Evolutionary conservation across 2,888 invertebrate species (phyloP).

Genomic region (Standfussiana lucernea): DNA sequence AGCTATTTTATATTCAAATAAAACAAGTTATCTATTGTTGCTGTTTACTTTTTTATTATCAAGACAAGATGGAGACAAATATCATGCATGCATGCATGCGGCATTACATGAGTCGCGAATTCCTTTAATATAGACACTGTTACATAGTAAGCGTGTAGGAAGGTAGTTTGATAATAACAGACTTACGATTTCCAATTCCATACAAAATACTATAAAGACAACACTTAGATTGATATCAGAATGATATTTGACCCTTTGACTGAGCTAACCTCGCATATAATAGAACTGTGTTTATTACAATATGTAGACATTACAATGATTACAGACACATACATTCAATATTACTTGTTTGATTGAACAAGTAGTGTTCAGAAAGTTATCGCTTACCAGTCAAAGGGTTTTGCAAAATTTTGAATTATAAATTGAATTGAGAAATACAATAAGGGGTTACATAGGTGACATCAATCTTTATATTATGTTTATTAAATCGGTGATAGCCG

Average conservation of each 20-base stretch:
- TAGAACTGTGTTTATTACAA: slow-evolving; percentile 15
- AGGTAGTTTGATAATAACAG: slow-evolving; percentile 31
- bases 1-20: slow-evolving; percentile 49
- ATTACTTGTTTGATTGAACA: neutral
- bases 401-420: slow-evolving; percentile 29
- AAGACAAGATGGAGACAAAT: slow-evolving; percentile 58
- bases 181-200: slow-evolving; percentile 34
- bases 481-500: slow-evolving; percentile 40
- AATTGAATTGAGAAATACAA: slow-evolving; percentile 35
- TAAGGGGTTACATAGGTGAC: slow-evolving; percentile 32
- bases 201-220: slow-evolving; percentile 53
- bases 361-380: neutral
- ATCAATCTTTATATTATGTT: slow-evolving; percentile 39
- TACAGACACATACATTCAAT: slow-evolving; percentile 5
- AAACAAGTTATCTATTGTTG: slow-evolving; percentile 63
- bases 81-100: slow-evolving; percentile 47
- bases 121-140: slow-evolving; percentile 31
- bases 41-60: slow-evolving; percentile 66
- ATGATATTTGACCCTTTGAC: slow-evolving; percentile 45
- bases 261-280: slow-evolving; percentile 7
- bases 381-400: slow-evolving; percentile 26
- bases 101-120: slow-evolving; percentile 38
- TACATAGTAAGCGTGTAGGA: slow-evolving; percentile 32
- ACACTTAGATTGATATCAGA: slow-evolving; percentile 43
- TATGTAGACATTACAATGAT: slow-evolving; percentile 18